Base-by-base conservation (phyloP, 2,888 invertebrate genomes). In the Macaria notata region DNA sequence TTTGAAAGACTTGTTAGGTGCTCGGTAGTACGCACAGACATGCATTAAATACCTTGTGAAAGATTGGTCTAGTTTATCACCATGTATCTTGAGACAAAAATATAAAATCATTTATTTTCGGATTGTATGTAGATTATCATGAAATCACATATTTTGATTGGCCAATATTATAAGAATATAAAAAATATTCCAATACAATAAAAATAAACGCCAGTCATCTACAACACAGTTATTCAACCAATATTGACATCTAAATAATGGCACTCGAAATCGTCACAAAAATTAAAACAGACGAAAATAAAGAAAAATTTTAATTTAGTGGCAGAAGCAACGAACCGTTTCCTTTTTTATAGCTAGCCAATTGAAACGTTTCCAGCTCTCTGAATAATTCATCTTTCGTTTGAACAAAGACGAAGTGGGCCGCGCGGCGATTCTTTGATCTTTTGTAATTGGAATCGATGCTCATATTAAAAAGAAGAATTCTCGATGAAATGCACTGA, bases 381-480 rank as follows among this genome's bases (percentile, higher is more conserved):
- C 81, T 91, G 91, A 90, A 91, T 91, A 87, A 91, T 91, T 91
- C 91, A 91, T 89, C 90, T 89, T 89, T 91, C 88, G 84, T 89
- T 91, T 90, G 90, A 91, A 91, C 91, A 91, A 91, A 90, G 91
- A 91, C 90, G 90, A 88, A 90, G 86, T 85, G 89, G 89, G 90
- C 88, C 87, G 88, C 84, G 84, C 87, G 89, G 87, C 89, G 88
- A 91, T 90, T 90, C 91, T 91, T 91, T 91, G 91, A 91, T 91
- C 91, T 91, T 91, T 91, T 91, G 91, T 91, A 91, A 91, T 91
- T 91, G 90, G 88, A 91, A 91, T 91, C 91, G 91, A 91, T 91
- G 91, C 90, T 90, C 89, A 88, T 89, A 90, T 90, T 91, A 90
- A 90, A 91, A 90, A 88, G 88, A 88, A 81, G 83, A 87, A 84